Evolutionary conservation across 2,113 vertebrate genomes (phyloP).

Genomic region (Glareola pratincola): DNA sequence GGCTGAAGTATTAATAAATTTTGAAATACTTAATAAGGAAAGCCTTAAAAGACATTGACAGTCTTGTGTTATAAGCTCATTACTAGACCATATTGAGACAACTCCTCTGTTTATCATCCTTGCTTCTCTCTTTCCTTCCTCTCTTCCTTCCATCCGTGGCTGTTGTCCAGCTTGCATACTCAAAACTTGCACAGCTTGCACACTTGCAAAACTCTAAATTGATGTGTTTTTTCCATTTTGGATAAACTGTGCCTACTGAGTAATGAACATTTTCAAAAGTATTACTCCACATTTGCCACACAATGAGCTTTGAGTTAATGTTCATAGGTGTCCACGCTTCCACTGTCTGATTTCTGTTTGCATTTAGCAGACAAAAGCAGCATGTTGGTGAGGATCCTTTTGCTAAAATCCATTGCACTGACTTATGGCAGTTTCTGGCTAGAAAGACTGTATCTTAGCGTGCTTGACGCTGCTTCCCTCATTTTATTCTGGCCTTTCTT

Average conservation of each 20-base stretch:
- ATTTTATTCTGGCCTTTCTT: background rate
- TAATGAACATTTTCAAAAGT: background rate
- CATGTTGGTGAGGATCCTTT: background rate
- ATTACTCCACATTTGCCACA: background rate
- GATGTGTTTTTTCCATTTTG: background rate
- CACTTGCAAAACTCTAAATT: background rate
- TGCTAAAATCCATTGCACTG: background rate
- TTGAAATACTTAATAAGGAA: background rate
- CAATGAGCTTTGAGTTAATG: background rate
- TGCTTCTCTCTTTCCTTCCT: background rate
- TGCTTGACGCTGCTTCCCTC: rapidly evolving
- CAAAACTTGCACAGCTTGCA: background rate
- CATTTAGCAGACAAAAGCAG: background rate
- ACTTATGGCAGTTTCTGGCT: background rate
- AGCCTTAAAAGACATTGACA: background rate
- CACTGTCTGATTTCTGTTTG: background rate
- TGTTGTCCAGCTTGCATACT: background rate
- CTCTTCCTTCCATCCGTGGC: background rate
- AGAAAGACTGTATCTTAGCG: background rate
- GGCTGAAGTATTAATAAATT: background rate
- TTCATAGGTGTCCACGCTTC: background rate
- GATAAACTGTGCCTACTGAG: background rate
- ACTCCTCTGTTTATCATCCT: background rate
- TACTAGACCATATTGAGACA: background rate
- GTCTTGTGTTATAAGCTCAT: background rate